phyloP scores from a whole-genome alignment of 2,113 vertebrate species.

The Sturnus vulgaris region DNA sequence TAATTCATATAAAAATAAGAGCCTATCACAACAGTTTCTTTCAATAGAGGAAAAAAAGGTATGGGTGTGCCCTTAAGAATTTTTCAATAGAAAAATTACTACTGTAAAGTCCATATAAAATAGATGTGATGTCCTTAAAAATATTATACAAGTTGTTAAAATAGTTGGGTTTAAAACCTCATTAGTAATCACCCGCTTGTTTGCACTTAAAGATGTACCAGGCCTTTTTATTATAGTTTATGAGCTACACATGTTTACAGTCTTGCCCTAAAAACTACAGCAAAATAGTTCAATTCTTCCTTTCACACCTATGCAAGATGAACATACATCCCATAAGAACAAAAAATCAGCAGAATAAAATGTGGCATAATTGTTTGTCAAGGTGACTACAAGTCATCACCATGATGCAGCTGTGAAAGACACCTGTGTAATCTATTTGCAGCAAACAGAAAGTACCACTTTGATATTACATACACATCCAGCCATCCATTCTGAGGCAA shows the following conservation, averaged over 20 bases:
- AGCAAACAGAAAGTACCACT: background rate
- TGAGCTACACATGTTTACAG: background rate
- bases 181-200: background rate
- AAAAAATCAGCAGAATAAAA: background rate
- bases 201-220: background rate
- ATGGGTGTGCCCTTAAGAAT: background rate
- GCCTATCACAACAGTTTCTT: background rate
- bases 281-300: background rate
- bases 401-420: background rate
- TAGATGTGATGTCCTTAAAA: background rate
- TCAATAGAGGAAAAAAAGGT: background rate
- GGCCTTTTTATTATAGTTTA: background rate
- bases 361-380: background rate
- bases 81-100: background rate
- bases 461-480: background rate
- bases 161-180: background rate
- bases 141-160: background rate
- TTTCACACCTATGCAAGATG: background rate
- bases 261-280: background rate
- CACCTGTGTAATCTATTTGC: background rate
- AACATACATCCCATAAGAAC: background rate
- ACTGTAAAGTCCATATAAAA: background rate
- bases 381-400: background rate
- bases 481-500: background rate
- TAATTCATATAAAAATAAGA: background rate